These are phyloP conservation scores for Lontra canadensis DNA, from an alignment of 2,113 vertebrate species.

Conservation along the genomic window DNA sequence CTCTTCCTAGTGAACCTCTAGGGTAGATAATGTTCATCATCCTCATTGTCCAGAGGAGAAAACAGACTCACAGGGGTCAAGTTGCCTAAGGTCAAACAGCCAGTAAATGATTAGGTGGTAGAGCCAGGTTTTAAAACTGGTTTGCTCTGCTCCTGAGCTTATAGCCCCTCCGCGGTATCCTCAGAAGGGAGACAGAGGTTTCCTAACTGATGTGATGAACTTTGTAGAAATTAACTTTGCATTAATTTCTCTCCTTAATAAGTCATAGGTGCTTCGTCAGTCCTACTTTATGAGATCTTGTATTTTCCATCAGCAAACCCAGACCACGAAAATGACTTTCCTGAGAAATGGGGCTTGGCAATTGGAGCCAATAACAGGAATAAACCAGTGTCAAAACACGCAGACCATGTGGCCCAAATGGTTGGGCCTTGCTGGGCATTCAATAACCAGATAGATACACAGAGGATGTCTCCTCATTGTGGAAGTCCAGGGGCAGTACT, in stretches of 20 bases:
- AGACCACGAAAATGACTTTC: background rate
- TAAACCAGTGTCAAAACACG: background rate
- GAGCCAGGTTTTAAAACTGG: background rate
- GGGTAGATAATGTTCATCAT: background rate
- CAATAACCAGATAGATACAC: background rate
- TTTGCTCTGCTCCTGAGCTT: background rate
- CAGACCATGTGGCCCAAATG: background rate
- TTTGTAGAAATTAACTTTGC: background rate
- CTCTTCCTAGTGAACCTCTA: background rate
- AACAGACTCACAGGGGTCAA: constrained; percentile 5
- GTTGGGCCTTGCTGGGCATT: background rate
- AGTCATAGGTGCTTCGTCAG: background rate
- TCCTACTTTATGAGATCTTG: background rate
- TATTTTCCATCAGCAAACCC: constrained; percentile 43
- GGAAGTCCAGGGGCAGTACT: background rate
- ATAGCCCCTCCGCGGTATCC: background rate
- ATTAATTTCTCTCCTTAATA: background rate
- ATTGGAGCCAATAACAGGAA: background rate
- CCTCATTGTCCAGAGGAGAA: background rate
- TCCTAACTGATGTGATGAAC: background rate
- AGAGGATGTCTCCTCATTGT: constrained; percentile 1
- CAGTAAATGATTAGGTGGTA: background rate
- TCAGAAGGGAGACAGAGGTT: constrained; percentile 7
- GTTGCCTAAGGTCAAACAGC: background rate
- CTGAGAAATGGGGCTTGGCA: background rate